phyloP scores from a whole-genome alignment of 1,140 invertebrate species.

The Trachymyrmex septentrionalis region DNA sequence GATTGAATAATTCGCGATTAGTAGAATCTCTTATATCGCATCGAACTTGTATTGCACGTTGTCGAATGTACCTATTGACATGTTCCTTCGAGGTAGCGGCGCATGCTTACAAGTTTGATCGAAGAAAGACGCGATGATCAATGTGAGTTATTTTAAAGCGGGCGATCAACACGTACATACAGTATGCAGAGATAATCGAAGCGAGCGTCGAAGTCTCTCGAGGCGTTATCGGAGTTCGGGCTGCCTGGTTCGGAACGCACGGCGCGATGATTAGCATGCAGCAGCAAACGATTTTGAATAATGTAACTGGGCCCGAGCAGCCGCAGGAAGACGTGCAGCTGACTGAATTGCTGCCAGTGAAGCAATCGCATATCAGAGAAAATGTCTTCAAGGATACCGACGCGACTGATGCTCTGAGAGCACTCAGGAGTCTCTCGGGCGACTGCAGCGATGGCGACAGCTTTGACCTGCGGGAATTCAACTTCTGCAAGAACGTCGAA shows the following conservation, averaged over 20 bases:
- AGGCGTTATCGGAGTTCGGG: not conserved
- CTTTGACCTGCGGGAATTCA: conserved; percentile 16
- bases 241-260: conserved; percentile 5
- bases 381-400: conserved; percentile 50
- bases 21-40: not conserved
- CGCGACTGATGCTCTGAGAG: conserved; percentile 81
- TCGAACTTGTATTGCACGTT: not conserved
- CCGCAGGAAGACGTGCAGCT: conserved; percentile 81
- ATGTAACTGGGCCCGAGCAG: conserved; percentile 68
- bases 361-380: conserved; percentile 81
- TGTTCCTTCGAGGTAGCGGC: not conserved
- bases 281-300: conserved; percentile 65
- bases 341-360: conserved; percentile 83
- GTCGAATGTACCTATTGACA: not conserved
- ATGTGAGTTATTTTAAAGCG: not conserved
- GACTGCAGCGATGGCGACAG: conserved; percentile 68
- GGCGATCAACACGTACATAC: not conserved
- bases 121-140: not conserved
- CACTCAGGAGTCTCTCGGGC: conserved; percentile 79
- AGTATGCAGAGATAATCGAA: conserved; percentile 41
- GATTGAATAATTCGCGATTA: not conserved
- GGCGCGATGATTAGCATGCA: conserved; percentile 60
- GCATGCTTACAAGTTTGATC: not conserved
- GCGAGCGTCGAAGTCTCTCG: conserved; percentile 65
- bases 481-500: conserved; percentile 36